phyloP scores from a whole-genome alignment of 2,113 vertebrate species.

The Misgurnus mizolepis region DNA sequence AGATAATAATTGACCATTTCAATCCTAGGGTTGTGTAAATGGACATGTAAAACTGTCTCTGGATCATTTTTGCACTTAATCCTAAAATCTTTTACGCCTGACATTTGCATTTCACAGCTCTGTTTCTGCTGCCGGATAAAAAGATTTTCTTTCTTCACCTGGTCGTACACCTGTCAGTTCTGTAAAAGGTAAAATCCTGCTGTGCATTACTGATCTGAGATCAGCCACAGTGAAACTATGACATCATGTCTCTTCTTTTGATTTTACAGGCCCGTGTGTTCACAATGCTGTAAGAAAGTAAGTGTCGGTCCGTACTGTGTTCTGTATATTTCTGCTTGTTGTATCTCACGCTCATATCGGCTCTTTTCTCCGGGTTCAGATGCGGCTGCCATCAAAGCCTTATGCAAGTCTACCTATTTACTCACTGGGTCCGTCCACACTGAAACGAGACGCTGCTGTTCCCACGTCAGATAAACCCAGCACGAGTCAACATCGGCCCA shows the following conservation, averaged over 20 bases:
- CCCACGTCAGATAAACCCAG: slow-evolving; percentile 81
- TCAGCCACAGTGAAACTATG: neutral
- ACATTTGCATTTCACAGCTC: slow-evolving; percentile 74
- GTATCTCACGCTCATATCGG: neutral
- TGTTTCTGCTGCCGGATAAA: slow-evolving; percentile 98
- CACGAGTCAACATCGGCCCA: slow-evolving; percentile 77
- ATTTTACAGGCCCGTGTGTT: slow-evolving; percentile 88
- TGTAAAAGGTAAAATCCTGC: slow-evolving; percentile 88
- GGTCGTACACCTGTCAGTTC: slow-evolving; percentile 98
- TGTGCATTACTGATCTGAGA: neutral
- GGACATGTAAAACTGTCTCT: too few relatives aligned
- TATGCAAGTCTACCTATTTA: slow-evolving; percentile 94
- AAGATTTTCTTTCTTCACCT: slow-evolving; percentile 97
- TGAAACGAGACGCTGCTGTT: slow-evolving; percentile 80
- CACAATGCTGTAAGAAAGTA: slow-evolving; percentile 99
- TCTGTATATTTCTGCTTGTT: too few relatives aligned
- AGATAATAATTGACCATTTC: too few relatives aligned
- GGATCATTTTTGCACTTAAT: too few relatives aligned
- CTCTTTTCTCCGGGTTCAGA: slow-evolving; percentile 71
- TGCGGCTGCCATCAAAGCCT: slow-evolving; percentile 95
- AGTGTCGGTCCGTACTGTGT: slow-evolving; percentile 45
- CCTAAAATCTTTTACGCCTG: neutral
- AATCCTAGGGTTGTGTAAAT: too few relatives aligned
- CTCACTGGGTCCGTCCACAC: slow-evolving; percentile 83
- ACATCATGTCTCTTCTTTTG: neutral